Evolutionary conservation across 2,888 invertebrate genomes (phyloP), one percentile per base, ranked within the genome.

Genomic region (Hanleya hanleyi): DNA sequence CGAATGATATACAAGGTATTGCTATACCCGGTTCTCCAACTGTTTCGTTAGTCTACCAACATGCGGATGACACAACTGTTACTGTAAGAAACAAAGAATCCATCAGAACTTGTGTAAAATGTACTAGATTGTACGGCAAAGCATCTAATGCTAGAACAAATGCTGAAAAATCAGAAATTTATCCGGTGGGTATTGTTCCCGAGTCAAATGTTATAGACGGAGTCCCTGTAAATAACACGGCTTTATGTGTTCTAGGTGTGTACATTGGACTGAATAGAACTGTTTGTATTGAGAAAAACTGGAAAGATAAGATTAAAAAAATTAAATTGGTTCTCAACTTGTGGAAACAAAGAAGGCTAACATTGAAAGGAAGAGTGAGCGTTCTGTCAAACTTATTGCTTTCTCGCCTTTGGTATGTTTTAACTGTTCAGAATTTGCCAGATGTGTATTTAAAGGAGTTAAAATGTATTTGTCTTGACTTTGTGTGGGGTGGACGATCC

Each of bases 221-320:
- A n/a, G n/a, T n/a, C n/a, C n/a, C n/a, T n/a, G n/a, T n/a, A n/a
- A n/a, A n/a, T n/a, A n/a, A n/a, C n/a, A n/a, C n/a, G n/a, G n/a
- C n/a, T n/a, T n/a, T n/a, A n/a, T n/a, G n/a, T n/a, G 38, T 64
- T n/a, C 36, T 64, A 37, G 35, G 64, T 18, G 64, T 64, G 37
- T 35, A 37, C n/a, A 18, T 64, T 32, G 64, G 64, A 18, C 5
- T n/a, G n/a, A 37, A 64, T 3, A 26, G 36, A 26, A 4, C 32
- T 29, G 3, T 36, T n/a, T 64, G 64, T n/a, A 64, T 36, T 36
- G 37, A 64, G 38, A 4, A 1, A n/a, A 64, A 64, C 29, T 64
- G 64, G 64, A 15, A 1, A n/a, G 3, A 64, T n/a, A 33, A 64
- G 1, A 15, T 64, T 18, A 64, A 64, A 35, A 64, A 35, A 15